phyloP scores from a whole-genome alignment of 1,140 invertebrate species.

The Bombus superbus region DNA sequence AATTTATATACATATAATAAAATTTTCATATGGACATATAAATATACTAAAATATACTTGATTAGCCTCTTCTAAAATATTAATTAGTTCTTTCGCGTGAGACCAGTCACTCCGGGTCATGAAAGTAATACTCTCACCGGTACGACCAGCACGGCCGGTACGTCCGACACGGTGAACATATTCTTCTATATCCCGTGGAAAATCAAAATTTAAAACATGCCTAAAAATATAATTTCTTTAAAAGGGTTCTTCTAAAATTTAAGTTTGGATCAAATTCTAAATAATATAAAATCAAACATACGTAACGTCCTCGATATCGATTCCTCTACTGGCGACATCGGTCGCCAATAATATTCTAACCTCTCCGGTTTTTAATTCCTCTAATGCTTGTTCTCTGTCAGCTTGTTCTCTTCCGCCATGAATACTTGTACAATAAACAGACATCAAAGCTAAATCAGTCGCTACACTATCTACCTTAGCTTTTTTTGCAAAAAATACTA shows the following conservation, averaged over 20 bases:
- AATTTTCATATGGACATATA: constrained; percentile 3
- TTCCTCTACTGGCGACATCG: constrained; percentile 95
- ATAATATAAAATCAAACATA: constrained; percentile 82
- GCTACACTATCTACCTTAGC: constrained; percentile 90
- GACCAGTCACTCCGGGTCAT: constrained; percentile 92
- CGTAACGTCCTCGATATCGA: constrained; percentile 96
- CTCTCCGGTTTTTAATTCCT: constrained; percentile 90
- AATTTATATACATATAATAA: background rate
- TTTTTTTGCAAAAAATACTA: constrained; percentile 95
- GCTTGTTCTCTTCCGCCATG: constrained; percentile 95
- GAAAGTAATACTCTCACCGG: constrained; percentile 91
- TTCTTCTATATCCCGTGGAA: constrained; percentile 95
- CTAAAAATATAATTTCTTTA: constrained; percentile 76
- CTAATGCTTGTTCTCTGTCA: constrained; percentile 93
- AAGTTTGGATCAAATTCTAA: background rate
- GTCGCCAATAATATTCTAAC: constrained; percentile 95
- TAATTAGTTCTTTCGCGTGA: constrained; percentile 91
- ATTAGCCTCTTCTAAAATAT: constrained; percentile 90
- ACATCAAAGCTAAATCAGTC: constrained; percentile 87
- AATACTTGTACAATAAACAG: constrained; percentile 85
- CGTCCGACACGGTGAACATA: constrained; percentile 95
- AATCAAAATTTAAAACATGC: constrained; percentile 94
- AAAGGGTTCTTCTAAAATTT: background rate
- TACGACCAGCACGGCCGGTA: constrained; percentile 93
- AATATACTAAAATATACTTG: constrained; percentile 81